Evolutionary conservation across 2,113 vertebrate genomes (phyloP), one percentile per base, ranked within the genome.

Genomic region (Serinus canaria): DNA sequence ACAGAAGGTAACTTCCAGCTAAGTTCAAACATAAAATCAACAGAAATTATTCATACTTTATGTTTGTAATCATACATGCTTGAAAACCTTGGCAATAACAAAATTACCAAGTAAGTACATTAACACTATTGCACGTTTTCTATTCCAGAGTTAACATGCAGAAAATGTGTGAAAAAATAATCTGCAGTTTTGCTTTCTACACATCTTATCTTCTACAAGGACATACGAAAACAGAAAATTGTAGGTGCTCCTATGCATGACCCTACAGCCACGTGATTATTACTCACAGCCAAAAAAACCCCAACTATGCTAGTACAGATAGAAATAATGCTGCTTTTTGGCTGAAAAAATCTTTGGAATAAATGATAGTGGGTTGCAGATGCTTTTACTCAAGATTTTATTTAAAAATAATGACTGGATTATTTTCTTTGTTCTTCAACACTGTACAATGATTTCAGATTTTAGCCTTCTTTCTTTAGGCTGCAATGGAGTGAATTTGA

Each of bases 1-100:
- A 94, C 23, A 94, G 52, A 19, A 80, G 41, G 35, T 75, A 37
- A 10, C 6, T 77, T 94, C 81, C 66, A 91, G 68, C 30, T 85
- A 85, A 83, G 67, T 86, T 98, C 67, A 92, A 86, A 81, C 21
- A 96, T 76, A 96, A 86, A 87, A 95, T 86, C 87, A 91, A 93
- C 0, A 85, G 25, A 95, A 96, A 93, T 94, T 64, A 77, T 94
- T 90, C 69, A 89, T 79, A 83, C 30, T 77, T 92, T 92, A 50
- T 35, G 13, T 31, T 43, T 67, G 52, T 49, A 58, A 85, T 56
- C 28, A n/a, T 10, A 49, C 30, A 58, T 21, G 33, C 64, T 90
- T 92, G 68, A 92, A 96, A 95, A 83, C n/a, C 56, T 78, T 47
- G 2, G 78, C 41, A 97, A 94, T 83, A 39, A 64, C 58, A 95